A percentile compares a stretch with the other conserved stretches of the same genome.
Evolutionary conservation across 2,888 invertebrate species (phyloP).

Genomic region (Plebejus anna): DNA sequence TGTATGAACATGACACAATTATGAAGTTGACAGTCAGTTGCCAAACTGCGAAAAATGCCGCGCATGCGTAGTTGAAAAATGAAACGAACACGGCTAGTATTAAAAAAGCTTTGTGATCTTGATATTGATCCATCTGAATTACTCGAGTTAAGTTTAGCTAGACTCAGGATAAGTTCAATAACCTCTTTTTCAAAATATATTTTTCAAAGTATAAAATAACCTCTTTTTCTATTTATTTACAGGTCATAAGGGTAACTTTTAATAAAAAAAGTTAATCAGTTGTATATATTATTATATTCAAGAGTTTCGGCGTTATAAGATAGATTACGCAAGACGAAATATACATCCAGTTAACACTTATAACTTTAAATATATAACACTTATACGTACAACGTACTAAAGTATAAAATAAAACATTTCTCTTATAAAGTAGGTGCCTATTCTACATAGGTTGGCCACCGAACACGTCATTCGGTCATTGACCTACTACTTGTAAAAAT

Average conservation of each 20-base stretch:
- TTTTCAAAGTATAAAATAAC: too few species aligned
- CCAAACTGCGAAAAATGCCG: too few species aligned
- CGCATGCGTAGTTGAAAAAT: too few species aligned
- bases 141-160: too few species aligned
- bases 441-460: not conserved
- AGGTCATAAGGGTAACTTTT: not conserved
- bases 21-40: too few species aligned
- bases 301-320: slow-evolving; percentile 15
- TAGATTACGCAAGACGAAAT: slow-evolving; percentile 38
- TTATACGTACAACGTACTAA: slow-evolving; percentile 37
- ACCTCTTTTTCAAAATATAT: too few species aligned
- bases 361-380: slow-evolving; percentile 53
- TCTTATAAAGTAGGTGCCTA: slow-evolving; percentile 31
- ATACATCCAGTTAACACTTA: slow-evolving; percentile 44
- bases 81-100: not conserved
- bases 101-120: not conserved
- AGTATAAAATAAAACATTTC: slow-evolving; percentile 38
- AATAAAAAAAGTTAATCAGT: not conserved
- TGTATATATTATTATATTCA: slow-evolving; percentile 21
- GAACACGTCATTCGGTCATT: not conserved
- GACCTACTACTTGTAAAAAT: not conserved
- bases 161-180: too few species aligned
- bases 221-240: too few species aligned
- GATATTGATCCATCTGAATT: not conserved
- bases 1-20: too few species aligned